Evolutionary conservation across 2,888 invertebrate genomes (phyloP).

Genomic region (Agrotis puta): DNA sequence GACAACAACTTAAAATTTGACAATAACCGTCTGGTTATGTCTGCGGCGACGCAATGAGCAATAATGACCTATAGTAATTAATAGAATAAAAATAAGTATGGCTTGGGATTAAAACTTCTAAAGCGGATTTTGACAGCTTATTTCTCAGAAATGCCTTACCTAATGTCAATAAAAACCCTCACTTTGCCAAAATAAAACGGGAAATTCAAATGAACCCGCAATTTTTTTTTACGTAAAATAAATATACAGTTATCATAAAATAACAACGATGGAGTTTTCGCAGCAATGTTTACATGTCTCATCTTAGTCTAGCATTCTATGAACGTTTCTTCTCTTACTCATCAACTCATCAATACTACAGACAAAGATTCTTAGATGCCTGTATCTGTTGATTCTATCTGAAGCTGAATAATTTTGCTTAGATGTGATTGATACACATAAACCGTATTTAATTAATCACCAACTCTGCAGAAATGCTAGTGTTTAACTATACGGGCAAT

Average conservation of each 20-base stretch:
- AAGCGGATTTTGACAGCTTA: too few relatives aligned
- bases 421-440: constrained; percentile 22
- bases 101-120: too few relatives aligned
- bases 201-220: background rate
- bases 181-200: too few relatives aligned
- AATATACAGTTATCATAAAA: background rate
- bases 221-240: background rate
- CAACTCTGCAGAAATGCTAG: background rate
- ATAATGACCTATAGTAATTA: too few relatives aligned
- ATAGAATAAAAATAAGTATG: too few relatives aligned
- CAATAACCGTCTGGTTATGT: too few relatives aligned
- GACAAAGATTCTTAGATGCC: too few relatives aligned
- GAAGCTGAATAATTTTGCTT: constrained; percentile 25
- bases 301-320: constrained; percentile 17
- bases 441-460: constrained; percentile 15
- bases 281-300: constrained; percentile 46
- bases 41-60: too few relatives aligned
- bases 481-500: too few relatives aligned
- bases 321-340: constrained; percentile 30
- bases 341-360: constrained; percentile 27
- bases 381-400: constrained; percentile 25
- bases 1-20: too few relatives aligned
- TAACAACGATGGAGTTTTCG: constrained; percentile 11
- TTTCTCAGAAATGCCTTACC: too few relatives aligned
- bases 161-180: too few relatives aligned